Evolutionary conservation across 2,113 vertebrate genomes (phyloP), one percentile per base, ranked within the genome.

Genomic region (Rhea pennata): DNA sequence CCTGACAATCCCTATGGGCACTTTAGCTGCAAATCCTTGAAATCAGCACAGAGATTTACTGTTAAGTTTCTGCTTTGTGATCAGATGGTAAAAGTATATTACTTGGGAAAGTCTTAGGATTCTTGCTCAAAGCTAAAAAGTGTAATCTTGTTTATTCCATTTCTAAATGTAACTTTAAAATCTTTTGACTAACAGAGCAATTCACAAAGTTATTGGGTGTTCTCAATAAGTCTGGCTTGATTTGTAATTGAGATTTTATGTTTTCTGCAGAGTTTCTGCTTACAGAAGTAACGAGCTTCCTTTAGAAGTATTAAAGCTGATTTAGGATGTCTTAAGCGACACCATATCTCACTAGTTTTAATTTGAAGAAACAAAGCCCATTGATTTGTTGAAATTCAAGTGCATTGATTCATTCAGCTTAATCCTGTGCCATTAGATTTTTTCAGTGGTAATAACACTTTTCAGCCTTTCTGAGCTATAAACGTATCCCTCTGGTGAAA

Each of bases 351-450:
- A 90, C 31, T 81, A 33, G 33, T 94, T 92, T 95, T 87, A 95
- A 93, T 90, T 62, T 95, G 87, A 93, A 91, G 90, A 78, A 90
- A 93, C 59, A 92, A 84, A 95, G 5, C 54, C 51, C 36, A 93
- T 66, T 39, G 29, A 90, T 91, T 79, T 88, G 29, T 70, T 94
- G 84, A 94, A 96, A 83, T 87, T 80, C 48, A 87, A 86, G 22
- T 69, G 69, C 42, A 79, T 93, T 77, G 71, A 95, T 95, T 75
- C 66, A 86, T 93, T 84, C 31, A 88, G 20, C 12, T 90, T 91
- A 90, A 92, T 93, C 46, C 40, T 95, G 72, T 78, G 33, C 8
- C 93, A 13, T 75, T 80, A 81, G 42, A 65, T 82, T 95, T 97
- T 92, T 83, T 90, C 53, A 87, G 62, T 61, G 15, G 59, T 88